Conservation (phyloP, 2,888 invertebrate species). For the Rambutsinella grinnellia region DNA sequence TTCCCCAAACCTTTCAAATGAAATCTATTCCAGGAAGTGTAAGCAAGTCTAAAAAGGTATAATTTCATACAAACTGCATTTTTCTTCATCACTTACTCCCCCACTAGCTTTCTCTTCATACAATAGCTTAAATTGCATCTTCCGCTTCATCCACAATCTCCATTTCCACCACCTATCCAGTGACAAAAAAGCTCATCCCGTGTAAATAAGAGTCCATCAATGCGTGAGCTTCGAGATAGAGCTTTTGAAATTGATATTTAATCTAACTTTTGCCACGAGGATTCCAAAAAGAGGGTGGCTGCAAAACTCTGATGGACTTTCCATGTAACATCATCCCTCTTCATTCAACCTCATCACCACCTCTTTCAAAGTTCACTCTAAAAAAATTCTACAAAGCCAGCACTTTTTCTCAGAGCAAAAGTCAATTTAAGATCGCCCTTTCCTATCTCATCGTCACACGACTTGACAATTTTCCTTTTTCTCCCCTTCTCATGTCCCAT, state of each 20-base stretch:
- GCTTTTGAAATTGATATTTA: slow-evolving; percentile 49
- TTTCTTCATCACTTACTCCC: no score
- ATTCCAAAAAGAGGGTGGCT: slow-evolving; percentile 36
- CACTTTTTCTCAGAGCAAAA: slow-evolving; percentile 27
- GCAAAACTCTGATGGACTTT: slow-evolving; percentile 47
- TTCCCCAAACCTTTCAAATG: no score
- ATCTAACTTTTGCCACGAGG: slow-evolving; percentile 34
- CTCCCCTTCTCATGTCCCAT: slow-evolving; percentile 14
- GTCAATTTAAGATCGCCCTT: slow-evolving; percentile 30
- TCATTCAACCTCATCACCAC: background rate
- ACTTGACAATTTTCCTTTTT: slow-evolving; percentile 14
- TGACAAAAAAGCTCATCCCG: background rate
- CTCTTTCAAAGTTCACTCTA: background rate
- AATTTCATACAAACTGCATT: no score
- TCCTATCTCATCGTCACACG: slow-evolving; percentile 43
- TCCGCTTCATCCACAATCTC: slow-evolving; percentile 13
- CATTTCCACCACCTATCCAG: background rate
- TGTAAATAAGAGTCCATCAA: slow-evolving; percentile 32
- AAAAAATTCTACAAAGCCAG: background rate
- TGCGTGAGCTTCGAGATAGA: slow-evolving; percentile 32
- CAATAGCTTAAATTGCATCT: slow-evolving; percentile 20
- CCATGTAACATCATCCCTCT: slow-evolving; percentile 43
- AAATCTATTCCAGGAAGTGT: no score
- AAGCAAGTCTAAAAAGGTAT: no score
- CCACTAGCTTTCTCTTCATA: no score